Percentiles rank a stretch among this genome's conserved stretches.
These are phyloP conservation scores for Ylistrum balloti DNA, from an alignment of 1,140 invertebrate genomes.

Conservation along the genomic window DNA sequence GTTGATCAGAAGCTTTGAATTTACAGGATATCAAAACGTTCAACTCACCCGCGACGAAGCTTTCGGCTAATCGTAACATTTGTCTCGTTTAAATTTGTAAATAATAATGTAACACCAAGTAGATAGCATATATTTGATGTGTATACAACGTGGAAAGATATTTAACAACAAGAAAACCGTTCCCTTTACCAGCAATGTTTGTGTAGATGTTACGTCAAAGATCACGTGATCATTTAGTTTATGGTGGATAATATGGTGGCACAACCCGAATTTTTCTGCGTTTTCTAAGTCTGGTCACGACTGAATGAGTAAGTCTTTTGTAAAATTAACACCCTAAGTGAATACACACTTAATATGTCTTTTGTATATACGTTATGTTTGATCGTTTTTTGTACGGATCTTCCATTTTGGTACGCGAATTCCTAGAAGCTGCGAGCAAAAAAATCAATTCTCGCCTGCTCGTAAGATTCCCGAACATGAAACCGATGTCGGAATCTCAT, in stretches of 20 bases:
- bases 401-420: slow-evolving; percentile 3
- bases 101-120: no score
- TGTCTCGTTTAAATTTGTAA: neutral
- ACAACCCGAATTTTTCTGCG: neutral
- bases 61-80: neutral
- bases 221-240: slow-evolving; percentile 73
- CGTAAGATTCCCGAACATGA: slow-evolving; percentile 8
- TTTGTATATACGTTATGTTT: neutral
- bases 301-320: slow-evolving; percentile 34
- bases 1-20: neutral
- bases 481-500: neutral
- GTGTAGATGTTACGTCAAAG: slow-evolving; percentile 65
- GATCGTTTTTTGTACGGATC: neutral
- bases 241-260: slow-evolving; percentile 72
- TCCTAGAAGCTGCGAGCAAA: neutral
- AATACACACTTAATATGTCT: neutral
- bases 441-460: slow-evolving; percentile 30
- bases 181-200: slow-evolving; percentile 4
- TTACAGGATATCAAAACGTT: neutral
- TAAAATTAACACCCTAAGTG: neutral
- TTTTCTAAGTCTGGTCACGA: slow-evolving; percentile 16
- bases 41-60: neutral
- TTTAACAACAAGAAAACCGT: neutral
- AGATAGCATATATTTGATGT: no score
- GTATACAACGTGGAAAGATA: neutral